These are phyloP conservation scores for Synanthedon andrenaeformis DNA, from an alignment of 2,888 invertebrate genomes.

Conservation along the genomic window DNA sequence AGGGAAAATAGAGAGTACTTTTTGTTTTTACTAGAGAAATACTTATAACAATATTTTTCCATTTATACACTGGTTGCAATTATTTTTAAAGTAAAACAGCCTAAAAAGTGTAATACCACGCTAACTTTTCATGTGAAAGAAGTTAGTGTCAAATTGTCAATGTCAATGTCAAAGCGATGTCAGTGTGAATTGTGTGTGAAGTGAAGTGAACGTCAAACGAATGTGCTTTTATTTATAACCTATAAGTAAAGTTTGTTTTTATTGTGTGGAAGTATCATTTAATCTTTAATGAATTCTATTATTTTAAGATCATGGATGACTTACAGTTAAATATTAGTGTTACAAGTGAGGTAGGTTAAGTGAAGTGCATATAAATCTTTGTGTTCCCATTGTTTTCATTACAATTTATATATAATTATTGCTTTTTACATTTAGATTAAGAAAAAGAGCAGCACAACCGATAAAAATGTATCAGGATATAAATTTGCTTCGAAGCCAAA, in stretches of 20 bases:
- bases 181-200: neutral
- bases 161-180: neutral
- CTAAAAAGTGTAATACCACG: too few species aligned
- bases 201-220: neutral
- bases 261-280: slow-evolving; percentile 5
- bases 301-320: slow-evolving; percentile 47
- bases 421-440: slow-evolving; percentile 21
- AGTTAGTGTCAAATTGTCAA: too few species aligned
- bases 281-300: slow-evolving; percentile 7
- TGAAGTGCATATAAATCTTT: slow-evolving; percentile 3
- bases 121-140: too few species aligned
- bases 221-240: slow-evolving; percentile 25
- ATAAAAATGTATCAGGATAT: slow-evolving; percentile 40
- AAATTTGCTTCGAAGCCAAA: slow-evolving; percentile 54
- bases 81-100: too few species aligned
- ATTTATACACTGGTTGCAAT: too few species aligned
- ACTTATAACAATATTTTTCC: too few species aligned
- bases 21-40: too few species aligned
- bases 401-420: neutral
- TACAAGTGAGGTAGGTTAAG: slow-evolving; percentile 43
- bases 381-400: neutral
- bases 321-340: slow-evolving; percentile 60
- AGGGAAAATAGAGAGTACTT: too few species aligned
- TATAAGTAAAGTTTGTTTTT: slow-evolving; percentile 17
- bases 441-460: slow-evolving; percentile 24